These are phyloP conservation scores for Dendrocincla fuliginosa DNA, from an alignment of 2,797 vertebrate genomes.

Conservation along the genomic window DNA sequence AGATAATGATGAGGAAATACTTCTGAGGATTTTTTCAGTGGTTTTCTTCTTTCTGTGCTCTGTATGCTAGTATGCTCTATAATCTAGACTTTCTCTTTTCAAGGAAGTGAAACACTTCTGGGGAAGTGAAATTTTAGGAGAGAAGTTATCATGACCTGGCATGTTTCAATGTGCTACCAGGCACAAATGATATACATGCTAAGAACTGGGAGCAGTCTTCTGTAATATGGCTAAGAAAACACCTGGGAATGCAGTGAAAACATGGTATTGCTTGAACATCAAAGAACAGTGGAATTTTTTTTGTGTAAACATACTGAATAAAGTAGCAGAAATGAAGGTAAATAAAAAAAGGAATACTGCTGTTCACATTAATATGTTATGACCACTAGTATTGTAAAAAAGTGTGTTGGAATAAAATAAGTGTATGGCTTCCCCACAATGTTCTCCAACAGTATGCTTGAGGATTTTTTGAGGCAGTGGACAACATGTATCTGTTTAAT, in stretches of 20 bases:
- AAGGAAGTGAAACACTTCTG: not conserved
- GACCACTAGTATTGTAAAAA: not conserved
- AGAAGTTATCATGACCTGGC: not conserved
- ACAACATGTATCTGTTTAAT: not conserved
- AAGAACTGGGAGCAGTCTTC: not conserved
- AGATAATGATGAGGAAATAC: not conserved
- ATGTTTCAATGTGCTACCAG: not conserved
- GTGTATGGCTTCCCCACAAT: rapidly evolving
- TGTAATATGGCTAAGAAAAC: not conserved
- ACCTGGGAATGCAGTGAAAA: not conserved
- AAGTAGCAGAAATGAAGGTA: not conserved
- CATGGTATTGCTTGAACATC: not conserved
- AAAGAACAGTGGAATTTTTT: not conserved
- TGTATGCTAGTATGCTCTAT: not conserved
- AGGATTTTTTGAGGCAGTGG: not conserved
- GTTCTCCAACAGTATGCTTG: not conserved
- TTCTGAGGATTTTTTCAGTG: not conserved
- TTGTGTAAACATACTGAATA: not conserved
- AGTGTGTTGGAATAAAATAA: not conserved
- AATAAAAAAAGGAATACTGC: not conserved
- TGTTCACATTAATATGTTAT: not conserved
- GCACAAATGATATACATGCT: not conserved
- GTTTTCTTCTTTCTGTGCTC: not conserved
- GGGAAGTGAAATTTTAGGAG: not conserved
- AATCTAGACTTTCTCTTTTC: not conserved